phyloP scores from a whole-genome alignment of 2,888 invertebrate genomes.

The Flexamia atlantica region DNA sequence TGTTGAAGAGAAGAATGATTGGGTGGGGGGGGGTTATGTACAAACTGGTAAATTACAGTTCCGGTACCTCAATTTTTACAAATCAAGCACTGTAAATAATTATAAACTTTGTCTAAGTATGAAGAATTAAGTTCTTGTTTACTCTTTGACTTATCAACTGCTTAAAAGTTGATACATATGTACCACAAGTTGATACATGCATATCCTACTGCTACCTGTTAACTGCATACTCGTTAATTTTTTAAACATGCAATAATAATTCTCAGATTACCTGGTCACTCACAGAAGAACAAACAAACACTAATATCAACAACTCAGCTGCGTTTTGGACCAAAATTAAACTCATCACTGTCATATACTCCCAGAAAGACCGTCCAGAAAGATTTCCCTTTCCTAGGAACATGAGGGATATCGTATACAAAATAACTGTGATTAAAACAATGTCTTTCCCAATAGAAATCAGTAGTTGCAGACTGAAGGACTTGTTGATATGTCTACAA shows the following conservation, averaged over 20 bases:
- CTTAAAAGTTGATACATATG: too few relatives aligned
- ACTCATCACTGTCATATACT: constrained; percentile 1
- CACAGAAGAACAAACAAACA: constrained; percentile 44
- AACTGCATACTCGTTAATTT: too few relatives aligned
- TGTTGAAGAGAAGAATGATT: too few relatives aligned
- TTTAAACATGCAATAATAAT: not conserved
- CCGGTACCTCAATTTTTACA: too few relatives aligned
- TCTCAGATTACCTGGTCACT: constrained; percentile 16
- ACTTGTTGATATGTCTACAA: constrained; percentile 6
- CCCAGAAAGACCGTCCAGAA: not conserved
- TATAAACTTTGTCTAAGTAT: too few relatives aligned
- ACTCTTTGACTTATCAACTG: too few relatives aligned
- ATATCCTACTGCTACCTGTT: too few relatives aligned
- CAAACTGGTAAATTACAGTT: too few relatives aligned
- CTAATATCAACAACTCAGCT: constrained; percentile 8
- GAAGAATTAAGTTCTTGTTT: too few relatives aligned
- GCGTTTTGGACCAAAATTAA: constrained; percentile 17
- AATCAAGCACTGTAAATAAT: too few relatives aligned
- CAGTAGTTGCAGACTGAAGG: constrained; percentile 5
- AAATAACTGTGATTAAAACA: constrained; percentile 46
- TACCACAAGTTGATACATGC: too few relatives aligned
- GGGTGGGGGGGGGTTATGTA: too few relatives aligned
- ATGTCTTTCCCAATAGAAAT: constrained; percentile 20
- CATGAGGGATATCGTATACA: constrained; percentile 37
- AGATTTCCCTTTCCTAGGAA: constrained; percentile 11